Base-by-base conservation (phyloP, 1,140 invertebrate species). In the Aphidius gifuensis region DNA sequence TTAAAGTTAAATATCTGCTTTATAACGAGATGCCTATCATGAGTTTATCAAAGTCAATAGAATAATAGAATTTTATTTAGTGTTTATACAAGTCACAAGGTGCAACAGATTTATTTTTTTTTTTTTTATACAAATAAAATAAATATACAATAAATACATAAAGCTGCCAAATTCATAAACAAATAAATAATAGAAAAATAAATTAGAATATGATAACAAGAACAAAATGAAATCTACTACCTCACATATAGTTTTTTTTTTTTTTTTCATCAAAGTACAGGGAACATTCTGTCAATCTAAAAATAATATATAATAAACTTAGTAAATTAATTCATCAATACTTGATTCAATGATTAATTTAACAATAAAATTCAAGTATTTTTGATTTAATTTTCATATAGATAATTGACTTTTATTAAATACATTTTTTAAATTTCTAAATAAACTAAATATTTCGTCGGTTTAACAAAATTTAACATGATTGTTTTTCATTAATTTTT, bases 11-110 rank as follows among this genome's bases (percentile, higher is more conserved):
- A 64, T 61, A 69, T 58, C 66, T 69, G 71, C 60, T 62, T 67
- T 65, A 71, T 68, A 74, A 74, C 70, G 70, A 74, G 70, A 70
- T 68, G 65, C 66, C 69, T 73, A 71, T 69, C 64, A 66, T 73
- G 68, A 68, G 68, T 32, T 71, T 72, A 72, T 71, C 64, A 68
- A 72, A 71, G 74, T 74, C 74, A 78, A 74, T 74, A 75, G 71
- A 66, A 71, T 64, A 64, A 74, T 69, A 76, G 68, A 71, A 61
- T 68, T 73, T 75, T 76, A 75, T 75, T 77, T 77, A 75, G 65
- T 70, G 66, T 77, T 75, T 71, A 75, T 49, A 54, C 40, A 38
- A 39, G 42, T 44, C 43, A 11, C 6, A 54, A 43, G 44, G 40
- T 42, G 39, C 47, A 45, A 46, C 40, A 32, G 45, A 16, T 58